Percentiles rank a stretch among this genome's conserved stretches.
phyloP scores from a whole-genome alignment of 1,140 invertebrate species.

The Arion vulgaris region DNA sequence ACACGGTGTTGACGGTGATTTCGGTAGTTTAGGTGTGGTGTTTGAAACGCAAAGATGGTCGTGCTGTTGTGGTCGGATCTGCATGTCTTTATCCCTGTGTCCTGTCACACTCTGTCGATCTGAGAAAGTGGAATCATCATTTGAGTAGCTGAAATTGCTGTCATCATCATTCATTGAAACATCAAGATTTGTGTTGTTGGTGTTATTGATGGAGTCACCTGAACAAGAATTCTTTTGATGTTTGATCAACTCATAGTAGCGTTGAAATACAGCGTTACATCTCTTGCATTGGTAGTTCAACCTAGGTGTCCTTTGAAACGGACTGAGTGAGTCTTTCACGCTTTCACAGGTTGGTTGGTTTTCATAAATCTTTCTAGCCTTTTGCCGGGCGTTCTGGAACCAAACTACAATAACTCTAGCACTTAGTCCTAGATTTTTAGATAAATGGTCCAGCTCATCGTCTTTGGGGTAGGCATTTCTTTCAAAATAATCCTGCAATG shows the following conservation, averaged over 20 bases:
- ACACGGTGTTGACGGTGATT: slow-evolving; percentile 44
- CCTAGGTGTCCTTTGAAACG: slow-evolving; percentile 94
- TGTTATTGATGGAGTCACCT: slow-evolving; percentile 51
- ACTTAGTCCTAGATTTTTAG: slow-evolving; percentile 91
- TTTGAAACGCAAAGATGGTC: slow-evolving; percentile 15
- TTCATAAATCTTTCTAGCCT: slow-evolving; percentile 90
- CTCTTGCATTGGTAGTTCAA: slow-evolving; percentile 99
- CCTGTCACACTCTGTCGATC: slow-evolving; percentile 40
- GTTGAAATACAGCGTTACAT: slow-evolving; percentile 96
- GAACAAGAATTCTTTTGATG: slow-evolving; percentile 98
- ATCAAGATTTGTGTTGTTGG: slow-evolving; percentile 39
- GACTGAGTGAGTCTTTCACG: slow-evolving; percentile 81
- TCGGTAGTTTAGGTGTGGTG: slow-evolving; percentile 55
- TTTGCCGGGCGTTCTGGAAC: slow-evolving; percentile 99
- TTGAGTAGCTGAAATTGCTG: slow-evolving; percentile 59
- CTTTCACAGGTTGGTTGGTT: slow-evolving; percentile 80
- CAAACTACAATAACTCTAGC: slow-evolving; percentile 96
- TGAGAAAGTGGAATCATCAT: slow-evolving; percentile 60
- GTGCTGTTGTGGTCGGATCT: not conserved
- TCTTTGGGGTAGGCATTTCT: slow-evolving; percentile 99
- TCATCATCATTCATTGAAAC: slow-evolving; percentile 52
- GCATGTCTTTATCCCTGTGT: not conserved
- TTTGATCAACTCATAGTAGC: slow-evolving; percentile 98
- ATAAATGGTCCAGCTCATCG: slow-evolving; percentile 98
- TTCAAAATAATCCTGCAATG: slow-evolving; percentile 99